These are phyloP conservation scores for Apodemus speciosus DNA, from an alignment of 2,113 vertebrate genomes.

Conservation along the genomic window DNA sequence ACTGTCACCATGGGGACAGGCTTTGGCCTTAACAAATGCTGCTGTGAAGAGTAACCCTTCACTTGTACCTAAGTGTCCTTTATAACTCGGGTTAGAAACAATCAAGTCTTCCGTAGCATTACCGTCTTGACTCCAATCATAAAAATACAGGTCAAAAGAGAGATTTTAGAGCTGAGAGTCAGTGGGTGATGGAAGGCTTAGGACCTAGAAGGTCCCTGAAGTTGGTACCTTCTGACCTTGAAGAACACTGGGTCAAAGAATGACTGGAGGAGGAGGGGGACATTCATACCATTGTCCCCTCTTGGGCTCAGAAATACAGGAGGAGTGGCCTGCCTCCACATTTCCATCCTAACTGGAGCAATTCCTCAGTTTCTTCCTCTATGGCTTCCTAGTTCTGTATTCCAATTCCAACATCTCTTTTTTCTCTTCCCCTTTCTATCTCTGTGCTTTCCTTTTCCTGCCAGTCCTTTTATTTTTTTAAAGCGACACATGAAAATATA, in stretches of 20 bases:
- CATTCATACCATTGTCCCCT: background rate
- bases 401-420: background rate
- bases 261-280: background rate
- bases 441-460: background rate
- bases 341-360: too few relatives aligned
- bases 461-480: background rate
- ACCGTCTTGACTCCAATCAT: background rate
- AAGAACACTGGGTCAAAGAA: background rate
- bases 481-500: background rate
- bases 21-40: background rate
- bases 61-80: background rate
- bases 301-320: background rate
- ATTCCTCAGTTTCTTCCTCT: background rate
- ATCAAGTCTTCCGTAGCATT: background rate
- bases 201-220: background rate
- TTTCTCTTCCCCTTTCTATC: fast-evolving
- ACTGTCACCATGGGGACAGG: background rate
- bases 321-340: background rate
- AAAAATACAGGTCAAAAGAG: background rate
- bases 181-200: background rate
- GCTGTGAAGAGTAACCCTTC: background rate
- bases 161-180: background rate
- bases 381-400: background rate
- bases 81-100: background rate
- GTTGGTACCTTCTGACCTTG: too few relatives aligned